Evolutionary conservation across 2,797 vertebrate genomes (phyloP), one percentile per base, ranked within the genome.

Genomic region (Pseudocheirus occidentalis): DNA sequence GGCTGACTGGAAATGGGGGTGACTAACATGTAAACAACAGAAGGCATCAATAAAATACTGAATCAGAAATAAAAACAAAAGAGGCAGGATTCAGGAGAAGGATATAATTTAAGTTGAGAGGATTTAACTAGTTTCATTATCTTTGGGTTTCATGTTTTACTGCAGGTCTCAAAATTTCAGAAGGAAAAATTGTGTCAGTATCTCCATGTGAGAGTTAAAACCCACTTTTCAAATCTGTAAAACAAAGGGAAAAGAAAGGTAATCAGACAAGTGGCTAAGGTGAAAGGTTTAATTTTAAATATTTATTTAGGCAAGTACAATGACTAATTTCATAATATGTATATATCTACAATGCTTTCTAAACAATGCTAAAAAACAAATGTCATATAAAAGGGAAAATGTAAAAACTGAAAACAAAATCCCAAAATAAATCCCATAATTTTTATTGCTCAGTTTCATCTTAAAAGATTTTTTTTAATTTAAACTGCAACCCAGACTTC

Each of bases 251-350:
- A 34, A 54, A 94, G 52, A 97, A 55, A 55, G 40, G 21, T 46
- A 50, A 28, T 57, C 9, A 3, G 89, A 91, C 14, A 91, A 52
- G 34, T 1, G 62, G 28, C 91, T 92, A 58, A 89, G 73, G 54
- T 96, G 94, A 94, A 93, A 96, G 91, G 9, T 46, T 95, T 96
- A 31, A 94, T 91, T 98, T 98, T 98, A 98, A 98, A 92, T 1
- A 4, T 96, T 90, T 97, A 90, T 94, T 90, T 95, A 91, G 34
- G 81, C 59, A 95, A 94, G 87, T 46, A 94, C 4, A 91, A 13
- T 89, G 92, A 97, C 18, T 54, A 46, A 24, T 66, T 40, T 96
- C 50, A 29, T 4, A 97, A 96, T 97, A 92, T 46, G 92, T 29
- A 53, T 10, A 59, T 55, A 96, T 87, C 89, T 0, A 52, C 0